These are phyloP conservation scores for Seriola quinqueradiata DNA, from an alignment of 2,113 vertebrate species.

Conservation along the genomic window DNA sequence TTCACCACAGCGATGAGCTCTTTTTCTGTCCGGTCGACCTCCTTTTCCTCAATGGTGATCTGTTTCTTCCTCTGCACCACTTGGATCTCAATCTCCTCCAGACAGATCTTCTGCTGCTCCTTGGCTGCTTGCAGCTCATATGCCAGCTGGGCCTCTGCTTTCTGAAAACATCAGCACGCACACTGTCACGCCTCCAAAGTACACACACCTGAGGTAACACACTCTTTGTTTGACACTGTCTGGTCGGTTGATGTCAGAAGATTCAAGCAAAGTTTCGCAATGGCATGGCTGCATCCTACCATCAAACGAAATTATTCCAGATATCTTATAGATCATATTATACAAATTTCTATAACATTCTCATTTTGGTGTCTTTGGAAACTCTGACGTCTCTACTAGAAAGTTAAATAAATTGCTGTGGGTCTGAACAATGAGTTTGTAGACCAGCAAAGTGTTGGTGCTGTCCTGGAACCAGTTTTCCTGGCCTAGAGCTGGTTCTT, in stretches of 20 bases:
- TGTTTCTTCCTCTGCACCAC: slow-evolving; percentile 95
- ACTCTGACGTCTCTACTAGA: no score
- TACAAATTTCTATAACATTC: background rate
- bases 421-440: no score
- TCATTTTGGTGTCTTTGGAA: no score
- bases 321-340: background rate
- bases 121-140: slow-evolving; percentile 95
- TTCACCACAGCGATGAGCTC: slow-evolving; percentile 91
- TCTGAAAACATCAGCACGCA: slow-evolving; percentile 79
- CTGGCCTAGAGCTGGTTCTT: no score
- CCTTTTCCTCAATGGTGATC: slow-evolving; percentile 93
- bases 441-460: no score
- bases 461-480: no score
- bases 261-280: no score
- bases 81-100: slow-evolving; percentile 95
- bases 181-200: background rate
- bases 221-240: no score
- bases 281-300: no score
- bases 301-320: background rate
- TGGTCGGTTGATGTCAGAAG: no score
- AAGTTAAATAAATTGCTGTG: no score
- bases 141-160: slow-evolving; percentile 93
- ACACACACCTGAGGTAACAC: background rate
- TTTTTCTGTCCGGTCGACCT: slow-evolving; percentile 90
- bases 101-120: slow-evolving; percentile 96